Evolutionary conservation across 2,113 vertebrate genomes (phyloP), one percentile per base, ranked within the genome.

Genomic region (Merops nubicus): DNA sequence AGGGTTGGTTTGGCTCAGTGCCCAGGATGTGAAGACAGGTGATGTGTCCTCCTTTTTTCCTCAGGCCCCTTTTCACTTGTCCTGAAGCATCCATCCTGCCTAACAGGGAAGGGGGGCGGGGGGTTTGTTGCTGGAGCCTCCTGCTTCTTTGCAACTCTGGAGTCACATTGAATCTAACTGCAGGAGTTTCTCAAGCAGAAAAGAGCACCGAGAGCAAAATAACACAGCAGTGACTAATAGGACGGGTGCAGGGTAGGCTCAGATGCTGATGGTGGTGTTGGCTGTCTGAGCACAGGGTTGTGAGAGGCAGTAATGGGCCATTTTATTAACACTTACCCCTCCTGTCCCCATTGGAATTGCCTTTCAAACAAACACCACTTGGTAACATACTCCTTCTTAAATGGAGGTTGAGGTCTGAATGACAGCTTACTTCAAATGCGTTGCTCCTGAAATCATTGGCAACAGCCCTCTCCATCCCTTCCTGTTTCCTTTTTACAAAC

Each of bases 41-140:
- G 80, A 40, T 63, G 3, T 2, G 9, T 50, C 65, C 29, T 63
- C 20, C 26, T 50, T 70, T 34, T 33, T 86, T 54, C 36, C 18
- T 19, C 9, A 12, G 59, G 11, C 20, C 20, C 15, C 4, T 59
- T 40, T 78, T 38, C 3, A 1, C 42, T 77, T 67, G 21, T 43
- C 79, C 51, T 10, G 1, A 34, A 56, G 48, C 48, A 17, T 5
- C 2, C 8, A 3, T 75, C 21, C 47, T 89, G 48, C 70, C 60
- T 38, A 19, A 34, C n/a, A n/a, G 36, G 65, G 60, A 25, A 57
- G 72, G 22, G 51, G 33, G n/a, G n/a, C n/a, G n/a, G n/a, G n/a
- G n/a, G n/a, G n/a, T n/a, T 31, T 75, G 38, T 56, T 0, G 0
- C 59, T 64, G 4, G 9, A 0, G 1, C 45, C 21, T 90, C 42